Evolutionary conservation across 2,888 invertebrate genomes (phyloP).

Genomic region (Pollenia amentaria): DNA sequence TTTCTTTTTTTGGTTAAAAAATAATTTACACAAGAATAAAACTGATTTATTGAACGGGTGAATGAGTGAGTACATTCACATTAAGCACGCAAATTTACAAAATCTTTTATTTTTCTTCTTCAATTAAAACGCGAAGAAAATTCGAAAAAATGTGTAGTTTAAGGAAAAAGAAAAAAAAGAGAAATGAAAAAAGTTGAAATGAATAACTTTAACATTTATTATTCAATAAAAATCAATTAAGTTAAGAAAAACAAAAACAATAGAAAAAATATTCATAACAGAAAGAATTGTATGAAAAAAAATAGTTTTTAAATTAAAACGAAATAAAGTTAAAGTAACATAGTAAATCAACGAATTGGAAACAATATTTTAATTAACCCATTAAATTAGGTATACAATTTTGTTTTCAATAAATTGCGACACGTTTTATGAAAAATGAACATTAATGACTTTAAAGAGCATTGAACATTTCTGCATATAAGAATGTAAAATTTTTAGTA

Average conservation of each 20-base stretch:
- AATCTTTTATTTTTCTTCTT: slow-evolving; percentile 43
- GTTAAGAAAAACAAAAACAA: neutral
- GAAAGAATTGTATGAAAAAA: slow-evolving; percentile 7
- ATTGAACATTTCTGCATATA: no score
- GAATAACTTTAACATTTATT: neutral
- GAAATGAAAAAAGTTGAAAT: slow-evolving; percentile 20
- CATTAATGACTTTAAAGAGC: no score
- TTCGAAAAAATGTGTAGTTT: slow-evolving; percentile 4
- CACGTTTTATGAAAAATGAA: no score
- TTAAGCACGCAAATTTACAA: slow-evolving; percentile 61
- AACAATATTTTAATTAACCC: slow-evolving; percentile 10
- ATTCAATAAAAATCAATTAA: slow-evolving; percentile 61
- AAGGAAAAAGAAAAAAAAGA: neutral
- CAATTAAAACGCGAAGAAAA: slow-evolving; percentile 34
- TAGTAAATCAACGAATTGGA: slow-evolving; percentile 21
- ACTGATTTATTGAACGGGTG: slow-evolving; percentile 63
- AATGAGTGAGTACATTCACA: slow-evolving; percentile 55
- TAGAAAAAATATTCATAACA: neutral
- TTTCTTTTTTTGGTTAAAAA: neutral
- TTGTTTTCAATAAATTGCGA: no score
- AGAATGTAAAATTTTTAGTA: no score
- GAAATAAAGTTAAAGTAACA: slow-evolving; percentile 10
- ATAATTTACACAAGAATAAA: slow-evolving; percentile 61
- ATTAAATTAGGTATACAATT: neutral
- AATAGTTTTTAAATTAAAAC: neutral